Evolutionary conservation across 1,140 invertebrate species (phyloP).

Genomic region (Neodiprion virginianus): DNA sequence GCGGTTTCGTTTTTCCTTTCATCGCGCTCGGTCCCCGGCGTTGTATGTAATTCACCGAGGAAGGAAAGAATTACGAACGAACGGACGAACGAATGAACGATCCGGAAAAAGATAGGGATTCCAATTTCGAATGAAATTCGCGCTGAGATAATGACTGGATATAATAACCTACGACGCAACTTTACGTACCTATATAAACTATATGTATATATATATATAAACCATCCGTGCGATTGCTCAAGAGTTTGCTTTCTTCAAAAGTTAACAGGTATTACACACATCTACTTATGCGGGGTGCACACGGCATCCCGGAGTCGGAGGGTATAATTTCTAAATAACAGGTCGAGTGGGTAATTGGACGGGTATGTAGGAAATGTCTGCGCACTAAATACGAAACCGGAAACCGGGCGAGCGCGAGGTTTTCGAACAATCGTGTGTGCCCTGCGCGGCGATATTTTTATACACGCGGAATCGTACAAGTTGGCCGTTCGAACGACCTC

Average conservation of each 20-base stretch:
- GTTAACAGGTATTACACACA: neutral
- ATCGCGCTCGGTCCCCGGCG: neutral
- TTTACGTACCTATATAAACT: too few species aligned
- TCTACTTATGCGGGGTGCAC: neutral
- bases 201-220: too few species aligned
- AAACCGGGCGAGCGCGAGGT: neutral
- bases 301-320: neutral
- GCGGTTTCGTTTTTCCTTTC: neutral
- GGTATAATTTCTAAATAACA: conserved; percentile 1
- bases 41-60: neutral
- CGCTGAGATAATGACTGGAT: neutral
- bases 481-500: too few species aligned
- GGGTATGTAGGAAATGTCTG: neutral
- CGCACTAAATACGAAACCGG: neutral
- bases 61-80: neutral
- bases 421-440: neutral
- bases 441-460: neutral
- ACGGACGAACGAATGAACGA: neutral
- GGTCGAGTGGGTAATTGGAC: neutral
- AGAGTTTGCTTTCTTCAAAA: neutral
- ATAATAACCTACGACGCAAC: neutral
- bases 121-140: neutral
- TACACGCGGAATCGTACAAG: neutral
- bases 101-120: neutral
- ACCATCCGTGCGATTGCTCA: neutral